Evolutionary conservation across 1,140 invertebrate genomes (phyloP).

Genomic region (Myzus persicae): DNA sequence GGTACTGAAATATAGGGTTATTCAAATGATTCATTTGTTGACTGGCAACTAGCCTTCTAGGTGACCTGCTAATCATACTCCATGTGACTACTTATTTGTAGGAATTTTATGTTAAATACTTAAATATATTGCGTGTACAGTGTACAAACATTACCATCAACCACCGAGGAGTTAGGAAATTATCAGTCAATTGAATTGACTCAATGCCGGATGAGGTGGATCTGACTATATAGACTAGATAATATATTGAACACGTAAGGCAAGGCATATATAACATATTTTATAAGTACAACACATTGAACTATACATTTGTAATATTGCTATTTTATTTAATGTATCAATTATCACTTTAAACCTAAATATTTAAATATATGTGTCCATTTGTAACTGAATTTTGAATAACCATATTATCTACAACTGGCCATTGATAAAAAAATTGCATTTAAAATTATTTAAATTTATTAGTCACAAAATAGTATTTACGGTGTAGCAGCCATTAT

Average conservation of each 20-base stretch:
- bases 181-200: neutral
- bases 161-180: neutral
- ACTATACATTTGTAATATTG: neutral
- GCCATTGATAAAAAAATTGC: neutral
- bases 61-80: neutral
- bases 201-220: neutral
- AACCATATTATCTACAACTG: neutral
- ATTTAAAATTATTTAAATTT: neutral
- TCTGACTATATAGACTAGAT: no score
- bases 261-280: neutral
- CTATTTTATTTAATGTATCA: neutral
- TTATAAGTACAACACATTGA: neutral
- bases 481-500: neutral
- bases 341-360: neutral
- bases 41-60: no score
- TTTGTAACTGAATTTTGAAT: neutral
- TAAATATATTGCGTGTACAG: no score
- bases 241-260: neutral
- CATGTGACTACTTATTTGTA: neutral
- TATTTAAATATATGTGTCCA: no score
- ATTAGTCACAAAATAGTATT: neutral
- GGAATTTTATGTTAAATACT: no score
- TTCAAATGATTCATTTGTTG: no score
- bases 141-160: neutral
- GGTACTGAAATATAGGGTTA: no score